Base-by-base conservation (phyloP, 1,140 invertebrate genomes). In the Drosophila nikananu region DNA sequence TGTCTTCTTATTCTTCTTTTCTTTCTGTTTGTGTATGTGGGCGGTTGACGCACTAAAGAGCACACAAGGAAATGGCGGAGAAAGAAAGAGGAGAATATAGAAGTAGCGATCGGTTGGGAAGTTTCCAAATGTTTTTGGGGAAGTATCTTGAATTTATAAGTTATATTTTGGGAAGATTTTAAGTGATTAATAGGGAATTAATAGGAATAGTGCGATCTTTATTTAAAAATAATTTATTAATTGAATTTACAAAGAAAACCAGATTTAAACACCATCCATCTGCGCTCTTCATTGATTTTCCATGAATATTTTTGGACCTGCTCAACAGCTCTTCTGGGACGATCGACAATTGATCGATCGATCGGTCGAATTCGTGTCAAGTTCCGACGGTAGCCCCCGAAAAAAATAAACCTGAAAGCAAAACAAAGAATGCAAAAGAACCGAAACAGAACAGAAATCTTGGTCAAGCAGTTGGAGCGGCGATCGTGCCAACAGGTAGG, bases 311-410 rank as follows among this genome's bases (percentile, higher is more conserved):
- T 70, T 59, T 59, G 42, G 54, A 77, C 65, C 75, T 70, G 66
- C 64, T 79, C 76, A 62, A 78, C 49, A 68, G 57, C 65, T 60
- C 67, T 73, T 57, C 32, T 63, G 35, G 35, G 44, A 37, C 63
- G 57, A 61, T 55, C 32, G 52, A 55, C 52, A 37, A 21, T 19
- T 27, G 27, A 48, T 52, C 49, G 15, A 37, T 60, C 49, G 58
- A 51, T 51, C 49, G 75, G 30, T 52, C 48, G 62, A 72, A 78
- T 73, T 74, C 74, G 60, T 83, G 80, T 82, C 80, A 82, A 82
- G 80, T 83, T 82, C 59, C 52, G 74, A 83, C 80, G 51, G 80
- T 83, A 82, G 80, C 80, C 62, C 23, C 46, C 42, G 27, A 54
- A 64, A 61, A 78, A 77, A 57, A 62, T 25, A 27, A 30, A 68